Base-by-base conservation (phyloP, 2,113 vertebrate species). In the Nymphicus hollandicus region DNA sequence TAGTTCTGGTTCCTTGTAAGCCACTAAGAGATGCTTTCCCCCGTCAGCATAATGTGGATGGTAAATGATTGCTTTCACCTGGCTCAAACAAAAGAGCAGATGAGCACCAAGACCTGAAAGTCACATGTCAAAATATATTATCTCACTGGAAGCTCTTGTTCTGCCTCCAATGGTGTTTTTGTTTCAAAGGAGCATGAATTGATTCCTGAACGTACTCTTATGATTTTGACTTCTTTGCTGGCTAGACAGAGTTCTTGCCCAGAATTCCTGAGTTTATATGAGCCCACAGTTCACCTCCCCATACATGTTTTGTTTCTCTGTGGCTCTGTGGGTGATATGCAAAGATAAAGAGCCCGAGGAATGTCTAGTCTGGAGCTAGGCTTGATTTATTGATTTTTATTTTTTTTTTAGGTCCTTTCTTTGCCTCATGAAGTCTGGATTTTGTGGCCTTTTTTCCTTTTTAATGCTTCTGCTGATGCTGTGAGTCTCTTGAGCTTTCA, bases 401-500 rank as follows among this genome's bases (percentile, higher is more conserved):
- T 15, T 22, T 56, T 72, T 25, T 43, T 64, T 39, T 13, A 37
- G 14, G 12, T 28, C 20, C 31, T 76, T 72, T 77, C 22, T 69
- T 93, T 83, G 14, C 58, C 46, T 72, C 66, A 33, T 18, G 14
- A 66, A 52, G 16, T 74, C 65, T 80, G 37, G 41, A 29, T 69
- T 86, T 82, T 61, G 20, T 79, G 44, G 11, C 15, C 5, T 35
- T 47, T 56, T 66, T 43, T 56, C 27, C 17, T 60, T 60, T 55
- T 55, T 43, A 18, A 24, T 31, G 6, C 91, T 92, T 83, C 80
- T 93, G 82, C 77, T 81, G 65, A 74, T 78, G 58, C 43, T 61
- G 41, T 77, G 68, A 77, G 55, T 80, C 66, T 80, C 60, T 85
- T 86, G 86, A 90, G 71, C 81, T 92, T 95, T 93, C 56, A 88